Evolutionary conservation across 64 coral and sea anemone species (phyloP).

Genomic region (Porites lutea): DNA sequence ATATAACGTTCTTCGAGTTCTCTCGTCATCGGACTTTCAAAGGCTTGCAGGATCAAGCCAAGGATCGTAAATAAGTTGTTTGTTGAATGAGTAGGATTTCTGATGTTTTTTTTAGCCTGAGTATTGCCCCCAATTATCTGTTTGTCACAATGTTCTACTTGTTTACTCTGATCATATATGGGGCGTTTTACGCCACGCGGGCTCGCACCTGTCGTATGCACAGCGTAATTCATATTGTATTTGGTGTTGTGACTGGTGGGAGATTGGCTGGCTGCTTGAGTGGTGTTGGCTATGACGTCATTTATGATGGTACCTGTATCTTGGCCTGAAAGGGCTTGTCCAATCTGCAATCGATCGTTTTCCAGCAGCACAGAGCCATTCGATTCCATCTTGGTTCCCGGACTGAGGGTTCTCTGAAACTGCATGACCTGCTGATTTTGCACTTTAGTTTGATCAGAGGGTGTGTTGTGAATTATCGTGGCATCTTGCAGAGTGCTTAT

Average conservation of each 20-base stretch:
- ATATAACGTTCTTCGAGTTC: conserved; percentile 4
- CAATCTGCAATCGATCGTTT: too few species aligned
- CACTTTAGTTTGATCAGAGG: too few species aligned
- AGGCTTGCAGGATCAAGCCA: conserved; percentile 10
- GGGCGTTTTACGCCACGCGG: neutral
- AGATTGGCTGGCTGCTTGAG: neutral
- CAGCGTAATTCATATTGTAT: neutral
- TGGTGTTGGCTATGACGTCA: neutral
- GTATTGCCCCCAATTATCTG: neutral
- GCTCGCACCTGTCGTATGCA: neutral
- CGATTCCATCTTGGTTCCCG: too few species aligned
- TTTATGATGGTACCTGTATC: too few species aligned
- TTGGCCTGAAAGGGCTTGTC: too few species aligned
- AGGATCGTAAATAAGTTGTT: conserved; percentile 16
- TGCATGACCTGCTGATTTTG: too few species aligned
- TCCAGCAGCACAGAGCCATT: too few species aligned
- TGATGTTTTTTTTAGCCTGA: neutral
- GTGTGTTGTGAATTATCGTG: too few species aligned
- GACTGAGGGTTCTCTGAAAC: too few species aligned
- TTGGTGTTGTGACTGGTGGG: too few species aligned
- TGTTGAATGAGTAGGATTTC: neutral
- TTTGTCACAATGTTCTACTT: neutral
- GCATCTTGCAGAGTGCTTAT: too few species aligned
- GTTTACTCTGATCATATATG: neutral
- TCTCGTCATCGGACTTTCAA: neutral